phyloP scores from a whole-genome alignment of 1,140 invertebrate genomes.

The Acyrthosiphon pisum region DNA sequence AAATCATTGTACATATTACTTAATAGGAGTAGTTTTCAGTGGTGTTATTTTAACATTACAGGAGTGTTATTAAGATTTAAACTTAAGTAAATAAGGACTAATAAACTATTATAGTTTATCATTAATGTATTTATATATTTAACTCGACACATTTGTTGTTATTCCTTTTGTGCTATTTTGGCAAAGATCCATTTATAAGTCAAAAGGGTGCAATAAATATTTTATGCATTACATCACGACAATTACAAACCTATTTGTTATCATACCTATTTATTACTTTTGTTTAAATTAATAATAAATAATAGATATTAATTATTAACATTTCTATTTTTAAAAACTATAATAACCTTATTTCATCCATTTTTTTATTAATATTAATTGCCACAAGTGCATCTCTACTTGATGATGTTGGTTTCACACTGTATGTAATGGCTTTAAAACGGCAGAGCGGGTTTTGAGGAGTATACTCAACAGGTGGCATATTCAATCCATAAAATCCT shows the following conservation, averaged over 20 bases:
- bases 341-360: constrained; percentile 74
- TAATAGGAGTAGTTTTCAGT: too few species aligned
- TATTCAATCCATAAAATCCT: constrained; percentile 75
- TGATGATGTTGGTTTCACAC: constrained; percentile 79
- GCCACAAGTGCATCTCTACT: constrained; percentile 88
- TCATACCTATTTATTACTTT: neutral
- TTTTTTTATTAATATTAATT: constrained; percentile 81
- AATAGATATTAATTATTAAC: neutral
- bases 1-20: too few species aligned
- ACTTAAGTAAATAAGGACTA: too few species aligned
- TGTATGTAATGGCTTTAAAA: constrained; percentile 93
- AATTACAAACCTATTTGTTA: neutral
- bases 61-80: too few species aligned
- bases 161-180: too few species aligned
- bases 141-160: too few species aligned
- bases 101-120: too few species aligned
- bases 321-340: neutral
- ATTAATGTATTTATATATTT: too few species aligned
- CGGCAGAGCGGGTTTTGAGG: constrained; percentile 89
- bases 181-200: too few species aligned
- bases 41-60: too few species aligned
- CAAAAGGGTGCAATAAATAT: neutral
- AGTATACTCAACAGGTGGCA: constrained; percentile 80
- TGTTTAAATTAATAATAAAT: neutral
- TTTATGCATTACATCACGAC: neutral